These are phyloP conservation scores for Ptyas mucosa DNA, from an alignment of 2,113 vertebrate species.

Conservation along the genomic window DNA sequence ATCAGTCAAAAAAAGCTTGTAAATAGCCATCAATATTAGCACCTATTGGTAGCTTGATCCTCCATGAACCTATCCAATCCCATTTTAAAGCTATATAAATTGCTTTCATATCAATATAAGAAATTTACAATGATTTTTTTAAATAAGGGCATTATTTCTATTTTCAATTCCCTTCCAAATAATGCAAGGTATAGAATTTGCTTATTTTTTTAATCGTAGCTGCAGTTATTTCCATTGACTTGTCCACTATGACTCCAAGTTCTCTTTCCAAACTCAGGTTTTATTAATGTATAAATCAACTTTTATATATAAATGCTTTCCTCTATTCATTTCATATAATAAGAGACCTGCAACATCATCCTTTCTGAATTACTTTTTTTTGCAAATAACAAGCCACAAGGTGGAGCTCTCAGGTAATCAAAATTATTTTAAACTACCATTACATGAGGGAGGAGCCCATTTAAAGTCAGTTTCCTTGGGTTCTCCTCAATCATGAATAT, in stretches of 20 bases:
- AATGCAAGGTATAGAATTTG: neutral
- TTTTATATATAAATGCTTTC: neutral
- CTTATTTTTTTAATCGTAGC: neutral
- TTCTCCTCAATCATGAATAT: neutral
- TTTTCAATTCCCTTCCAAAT: neutral
- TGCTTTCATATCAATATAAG: neutral
- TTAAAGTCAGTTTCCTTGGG: neutral
- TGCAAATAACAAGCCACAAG: slow-evolving; percentile 21
- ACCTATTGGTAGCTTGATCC: neutral
- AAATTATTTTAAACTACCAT: neutral
- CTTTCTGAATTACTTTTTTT: neutral
- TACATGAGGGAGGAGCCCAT: rapidly evolving
- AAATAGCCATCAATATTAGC: neutral
- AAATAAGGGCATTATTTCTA: neutral
- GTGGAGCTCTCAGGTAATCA: slow-evolving; percentile 36
- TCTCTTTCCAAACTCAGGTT: neutral
- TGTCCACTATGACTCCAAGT: neutral
- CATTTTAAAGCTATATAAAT: neutral
- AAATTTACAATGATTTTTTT: neutral
- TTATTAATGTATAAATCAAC: neutral
- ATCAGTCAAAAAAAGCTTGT: neutral
- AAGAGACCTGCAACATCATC: neutral
- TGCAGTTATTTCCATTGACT: neutral
- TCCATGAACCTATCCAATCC: neutral
- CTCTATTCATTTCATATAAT: neutral